Percentiles rank a stretch among this genome's conserved stretches.
Evolutionary conservation across 1,140 invertebrate genomes (phyloP).

Genomic region (Polyergus mexicanus): DNA sequence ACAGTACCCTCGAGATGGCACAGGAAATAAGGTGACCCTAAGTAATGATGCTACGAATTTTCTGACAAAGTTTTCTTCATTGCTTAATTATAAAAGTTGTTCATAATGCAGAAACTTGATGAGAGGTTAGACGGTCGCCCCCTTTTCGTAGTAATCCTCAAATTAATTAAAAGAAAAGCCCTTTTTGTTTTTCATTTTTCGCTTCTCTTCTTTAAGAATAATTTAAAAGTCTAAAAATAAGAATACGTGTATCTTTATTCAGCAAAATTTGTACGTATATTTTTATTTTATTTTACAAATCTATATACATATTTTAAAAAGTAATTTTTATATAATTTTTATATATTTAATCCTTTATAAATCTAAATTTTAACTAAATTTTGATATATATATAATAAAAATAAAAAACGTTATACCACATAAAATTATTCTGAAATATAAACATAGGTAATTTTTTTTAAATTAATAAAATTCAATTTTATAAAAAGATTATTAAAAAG

Average conservation of each 20-base stretch:
- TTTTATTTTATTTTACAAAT: background rate
- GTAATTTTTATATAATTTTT: too few relatives aligned
- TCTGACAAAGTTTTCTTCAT: constrained; percentile 74
- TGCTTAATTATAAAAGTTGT: constrained; percentile 80
- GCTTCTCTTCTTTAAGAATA: constrained; percentile 17
- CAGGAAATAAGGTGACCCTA: constrained; percentile 18
- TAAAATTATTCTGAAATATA: too few relatives aligned
- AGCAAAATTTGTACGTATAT: background rate
- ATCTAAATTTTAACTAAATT: too few relatives aligned
- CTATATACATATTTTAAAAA: background rate
- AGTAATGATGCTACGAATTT: constrained; percentile 69
- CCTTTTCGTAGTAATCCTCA: constrained; percentile 69
- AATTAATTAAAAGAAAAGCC: constrained; percentile 79
- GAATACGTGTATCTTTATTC: background rate
- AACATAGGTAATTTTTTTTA: too few relatives aligned
- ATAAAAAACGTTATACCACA: too few relatives aligned
- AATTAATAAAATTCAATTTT: too few relatives aligned
- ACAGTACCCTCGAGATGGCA: constrained; percentile 15
- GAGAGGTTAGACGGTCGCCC: constrained; percentile 42
- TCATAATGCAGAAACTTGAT: constrained; percentile 70
- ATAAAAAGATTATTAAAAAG: too few relatives aligned
- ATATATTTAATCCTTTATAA: too few relatives aligned
- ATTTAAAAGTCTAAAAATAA: background rate
- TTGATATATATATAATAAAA: too few relatives aligned
- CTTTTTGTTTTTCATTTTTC: background rate